Evolutionary conservation across 2,797 vertebrate species (phyloP), one percentile per base, ranked within the genome.

Genomic region (Bucorvus abyssinicus): DNA sequence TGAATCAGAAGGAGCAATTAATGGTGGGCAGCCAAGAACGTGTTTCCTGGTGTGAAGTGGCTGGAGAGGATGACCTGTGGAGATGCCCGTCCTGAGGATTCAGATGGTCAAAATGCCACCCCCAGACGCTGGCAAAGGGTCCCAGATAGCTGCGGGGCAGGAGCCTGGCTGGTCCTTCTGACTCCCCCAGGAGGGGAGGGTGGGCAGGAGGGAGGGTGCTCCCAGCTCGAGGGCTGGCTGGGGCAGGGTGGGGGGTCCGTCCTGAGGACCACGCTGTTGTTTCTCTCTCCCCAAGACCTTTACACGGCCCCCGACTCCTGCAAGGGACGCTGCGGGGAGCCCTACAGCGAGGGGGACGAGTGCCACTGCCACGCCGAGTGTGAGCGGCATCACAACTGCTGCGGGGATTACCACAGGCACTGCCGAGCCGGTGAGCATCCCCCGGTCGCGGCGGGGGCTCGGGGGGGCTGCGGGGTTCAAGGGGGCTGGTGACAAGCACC

Each of bases 321-420:
- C 75, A 14, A 55, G 59, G 97, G 97, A 3, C 97, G 98, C 75
- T 98, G 98, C n/a, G 82, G 40, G 2, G 97, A 98, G 74, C 94
- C 94, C 84, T 97, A 90, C 26, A 95, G 90, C 45, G 60, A 40
- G 32, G 93, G 94, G 75, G 95, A 97, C 7, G 57, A 73, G 21
- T 98, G 98, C 29, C 98, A 98, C 40, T 98, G 98, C 61, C 60
- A 97, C 40, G 4, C 24, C 4, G 93, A 68, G n/a, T 98, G 98
- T 14, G 42, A 8, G n/a, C 50, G 79, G 3, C 21, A 63, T 50
- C 47, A 1, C 56, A 94, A 42, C 97, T 98, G 98, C 95, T 98
- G 98, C 18, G 18, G 76, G 79, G 97, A 98, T 60, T 96, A 96
- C 26, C 42, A 82, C 27, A 52, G 20, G 30, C 80, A 93, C 73